A percentile compares a stretch with the other conserved stretches of the same genome.
phyloP scores from a whole-genome alignment of 2,888 invertebrate species.

The Caenorhabditis japonica region DNA sequence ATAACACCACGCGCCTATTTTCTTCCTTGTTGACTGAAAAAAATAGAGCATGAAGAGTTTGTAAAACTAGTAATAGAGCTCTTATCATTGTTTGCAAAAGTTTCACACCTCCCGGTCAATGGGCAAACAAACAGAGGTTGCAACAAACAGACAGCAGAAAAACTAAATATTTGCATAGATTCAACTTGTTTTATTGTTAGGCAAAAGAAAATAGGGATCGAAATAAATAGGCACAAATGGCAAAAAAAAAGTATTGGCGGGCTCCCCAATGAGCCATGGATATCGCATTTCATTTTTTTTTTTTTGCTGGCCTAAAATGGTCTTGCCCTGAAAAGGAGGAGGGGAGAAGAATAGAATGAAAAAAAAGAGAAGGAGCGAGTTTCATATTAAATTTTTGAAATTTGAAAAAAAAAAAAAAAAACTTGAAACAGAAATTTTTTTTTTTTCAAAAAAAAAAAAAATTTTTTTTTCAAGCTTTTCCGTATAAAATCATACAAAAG shows the following conservation, averaged over 20 bases:
- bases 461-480: neutral
- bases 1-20: no score
- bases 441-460: no score
- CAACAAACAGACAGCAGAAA: neutral
- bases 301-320: no score
- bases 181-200: neutral
- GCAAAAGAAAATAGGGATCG: neutral
- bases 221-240: neutral
- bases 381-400: no score
- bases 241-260: neutral
- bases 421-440: no score
- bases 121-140: neutral
- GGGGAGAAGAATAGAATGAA: neutral
- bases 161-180: slow-evolving; percentile 19
- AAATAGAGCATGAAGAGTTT: no score
- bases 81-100: no score
- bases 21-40: no score
- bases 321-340: neutral
- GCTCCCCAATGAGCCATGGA: neutral
- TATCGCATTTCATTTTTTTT: slow-evolving; percentile 3
- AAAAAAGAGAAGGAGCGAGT: no score
- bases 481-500: neutral
- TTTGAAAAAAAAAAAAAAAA: no score
- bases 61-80: no score
- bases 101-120: no score